Base-by-base conservation (phyloP, 2,888 invertebrate species). In the Litoditis marina region DNA sequence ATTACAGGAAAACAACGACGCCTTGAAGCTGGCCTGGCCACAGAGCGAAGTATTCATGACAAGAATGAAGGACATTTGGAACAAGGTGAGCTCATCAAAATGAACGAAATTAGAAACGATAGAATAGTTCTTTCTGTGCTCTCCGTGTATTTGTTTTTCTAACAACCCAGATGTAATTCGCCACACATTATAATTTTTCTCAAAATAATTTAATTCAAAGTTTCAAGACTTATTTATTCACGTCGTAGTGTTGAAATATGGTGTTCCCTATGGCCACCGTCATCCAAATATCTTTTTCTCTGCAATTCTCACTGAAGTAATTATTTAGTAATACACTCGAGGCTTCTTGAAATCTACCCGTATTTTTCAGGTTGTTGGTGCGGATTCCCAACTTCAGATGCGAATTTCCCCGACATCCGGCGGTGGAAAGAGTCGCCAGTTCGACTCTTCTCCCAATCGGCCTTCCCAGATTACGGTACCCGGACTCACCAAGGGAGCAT, bases 21-120 rank as follows among this genome's bases (percentile, higher is more conserved):
- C 74, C 13, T 57, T 82, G 28, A 70, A 76, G 51, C 46, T 81
- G 51, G 65, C 70, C 5, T 81, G 81, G 81, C 81, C 81, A 3
- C 69, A 68, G 36, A 71, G 72, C 47, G 81, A 81, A 51, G 74
- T 75, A n/a, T 71, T 76, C 28, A 71, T 78, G 60, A 53, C 71
- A 28, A 58, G 71, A 47, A 57, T 77, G 58, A 73, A 74, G 32
- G 76, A 81, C 49, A 55, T 80, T 34, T 81, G 81, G 81, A 69
- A 70, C 13, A 78, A 79, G 58, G 75, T 80, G 8, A 7, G 3
- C 7, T 7, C 3, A 25, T n/a, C n/a, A n/a, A n/a, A n/a, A n/a
- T n/a, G n/a, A n/a, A n/a, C n/a, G n/a, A n/a, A n/a, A n/a, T n/a
- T n/a, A n/a, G n/a, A n/a, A n/a, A n/a, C n/a, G n/a, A n/a, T n/a